Conservation (phyloP, 2,797 vertebrate species). For the Hydrocynus forskahlii region DNA sequence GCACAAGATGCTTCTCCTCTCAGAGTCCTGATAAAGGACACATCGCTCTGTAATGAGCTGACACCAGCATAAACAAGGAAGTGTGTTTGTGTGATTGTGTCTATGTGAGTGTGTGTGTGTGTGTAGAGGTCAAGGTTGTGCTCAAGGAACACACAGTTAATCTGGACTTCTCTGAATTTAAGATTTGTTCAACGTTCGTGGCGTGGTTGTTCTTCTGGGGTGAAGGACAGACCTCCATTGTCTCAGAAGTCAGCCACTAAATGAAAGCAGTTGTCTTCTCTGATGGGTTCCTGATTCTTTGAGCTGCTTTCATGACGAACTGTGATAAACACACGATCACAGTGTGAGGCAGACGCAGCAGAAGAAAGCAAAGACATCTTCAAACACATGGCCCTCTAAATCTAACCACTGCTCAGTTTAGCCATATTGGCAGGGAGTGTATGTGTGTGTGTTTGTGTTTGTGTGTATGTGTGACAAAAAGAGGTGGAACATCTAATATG, state of each 20-base stretch:
- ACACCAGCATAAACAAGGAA: constrained; percentile 1
- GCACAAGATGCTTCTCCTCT: constrained; percentile 40
- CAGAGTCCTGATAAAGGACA: constrained; percentile 33
- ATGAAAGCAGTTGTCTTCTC: constrained; percentile 12
- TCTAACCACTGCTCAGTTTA: neutral
- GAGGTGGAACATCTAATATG: neutral
- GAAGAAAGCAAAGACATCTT: neutral
- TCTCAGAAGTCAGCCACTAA: constrained; percentile 19
- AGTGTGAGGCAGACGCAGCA: neutral
- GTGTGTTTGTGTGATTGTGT: neutral
- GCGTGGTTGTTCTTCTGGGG: constrained; percentile 14
- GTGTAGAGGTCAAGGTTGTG: neutral
- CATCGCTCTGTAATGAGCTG: constrained; percentile 7
- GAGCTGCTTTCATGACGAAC: neutral
- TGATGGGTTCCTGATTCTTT: neutral
- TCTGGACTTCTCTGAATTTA: neutral
- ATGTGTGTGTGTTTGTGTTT: neutral
- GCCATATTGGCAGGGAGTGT: neutral
- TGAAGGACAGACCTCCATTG: constrained; percentile 27
- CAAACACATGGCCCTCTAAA: neutral
- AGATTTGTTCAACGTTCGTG: neutral
- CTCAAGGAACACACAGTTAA: neutral
- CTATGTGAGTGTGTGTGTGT: no score
- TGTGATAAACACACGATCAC: constrained; percentile 24
- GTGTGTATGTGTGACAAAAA: neutral